These are phyloP conservation scores for Muscicapa comitata DNA, from an alignment of 2,797 vertebrate genomes.

Conservation along the genomic window DNA sequence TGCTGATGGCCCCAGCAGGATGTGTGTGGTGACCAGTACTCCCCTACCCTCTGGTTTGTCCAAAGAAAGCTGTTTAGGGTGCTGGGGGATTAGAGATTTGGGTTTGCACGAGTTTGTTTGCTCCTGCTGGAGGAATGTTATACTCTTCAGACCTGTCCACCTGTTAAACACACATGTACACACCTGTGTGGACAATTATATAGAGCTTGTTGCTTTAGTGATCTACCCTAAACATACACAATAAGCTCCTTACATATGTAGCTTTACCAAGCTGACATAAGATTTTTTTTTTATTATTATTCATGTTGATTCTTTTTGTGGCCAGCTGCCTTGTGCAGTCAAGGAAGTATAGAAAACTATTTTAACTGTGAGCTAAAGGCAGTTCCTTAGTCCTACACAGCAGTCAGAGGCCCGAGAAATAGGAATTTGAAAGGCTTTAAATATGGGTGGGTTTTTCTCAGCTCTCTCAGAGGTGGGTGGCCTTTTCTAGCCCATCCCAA, in stretches of 20 bases:
- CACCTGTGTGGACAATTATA: neutral
- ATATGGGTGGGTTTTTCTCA: neutral
- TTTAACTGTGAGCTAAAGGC: neutral
- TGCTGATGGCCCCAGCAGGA: neutral
- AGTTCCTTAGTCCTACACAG: neutral
- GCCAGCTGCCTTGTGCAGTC: neutral
- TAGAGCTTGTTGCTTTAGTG: neutral
- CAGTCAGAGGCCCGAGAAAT: neutral
- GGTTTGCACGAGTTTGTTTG: neutral
- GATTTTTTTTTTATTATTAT: neutral
- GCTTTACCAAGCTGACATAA: neutral
- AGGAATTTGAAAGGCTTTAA: neutral
- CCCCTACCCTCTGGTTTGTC: neutral
- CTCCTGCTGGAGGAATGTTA: neutral
- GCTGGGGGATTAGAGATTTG: neutral
- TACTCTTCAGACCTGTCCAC: neutral
- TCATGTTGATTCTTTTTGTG: neutral
- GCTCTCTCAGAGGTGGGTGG: neutral
- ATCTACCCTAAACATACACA: neutral
- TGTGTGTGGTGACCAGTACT: neutral
- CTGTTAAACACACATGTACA: neutral
- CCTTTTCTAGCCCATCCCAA: neutral
- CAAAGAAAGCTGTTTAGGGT: neutral
- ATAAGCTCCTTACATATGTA: neutral
- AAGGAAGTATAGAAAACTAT: neutral